Conservation (phyloP, 2,888 invertebrate species). For the Cremastinae sp. region DNA sequence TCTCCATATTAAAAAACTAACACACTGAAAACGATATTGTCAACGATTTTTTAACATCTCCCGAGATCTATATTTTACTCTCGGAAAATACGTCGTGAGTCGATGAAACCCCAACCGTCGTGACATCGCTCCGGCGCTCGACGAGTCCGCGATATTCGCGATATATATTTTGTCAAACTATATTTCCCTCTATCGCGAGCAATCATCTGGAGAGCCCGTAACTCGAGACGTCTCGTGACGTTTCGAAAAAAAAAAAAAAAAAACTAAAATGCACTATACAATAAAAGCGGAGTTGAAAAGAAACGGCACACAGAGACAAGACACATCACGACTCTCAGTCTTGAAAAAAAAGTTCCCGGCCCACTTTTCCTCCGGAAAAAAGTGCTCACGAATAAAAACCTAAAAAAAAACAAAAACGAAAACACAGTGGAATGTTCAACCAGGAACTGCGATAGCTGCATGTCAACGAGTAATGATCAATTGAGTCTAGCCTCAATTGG, state of each 20-base stretch:
- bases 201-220: slow-evolving; percentile 52
- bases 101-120: slow-evolving; percentile 49
- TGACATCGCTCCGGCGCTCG: slow-evolving; percentile 54
- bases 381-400: not conserved
- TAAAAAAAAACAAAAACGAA: not conserved
- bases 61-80: slow-evolving; percentile 34
- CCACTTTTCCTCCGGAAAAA: slow-evolving; percentile 5
- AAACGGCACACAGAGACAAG: not conserved
- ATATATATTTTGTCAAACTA: slow-evolving; percentile 33
- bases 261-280: slow-evolving; percentile 7
- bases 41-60: slow-evolving; percentile 32
- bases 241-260: slow-evolving; percentile 48
- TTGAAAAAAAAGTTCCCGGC: slow-evolving; percentile 32
- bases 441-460: slow-evolving; percentile 38
- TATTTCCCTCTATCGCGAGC: slow-evolving; percentile 39
- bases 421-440: slow-evolving; percentile 23
- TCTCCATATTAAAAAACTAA: no score
- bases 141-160: slow-evolving; percentile 34
- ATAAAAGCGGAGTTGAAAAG: slow-evolving; percentile 6
- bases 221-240: slow-evolving; percentile 55
- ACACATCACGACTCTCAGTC: slow-evolving; percentile 35
- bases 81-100: slow-evolving; percentile 39
- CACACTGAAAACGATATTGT: no score
- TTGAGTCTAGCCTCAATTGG: slow-evolving; percentile 60
- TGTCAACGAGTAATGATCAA: slow-evolving; percentile 47